Conservation (phyloP, 2,113 vertebrate species). For the Rhinichthys klamathensis region DNA sequence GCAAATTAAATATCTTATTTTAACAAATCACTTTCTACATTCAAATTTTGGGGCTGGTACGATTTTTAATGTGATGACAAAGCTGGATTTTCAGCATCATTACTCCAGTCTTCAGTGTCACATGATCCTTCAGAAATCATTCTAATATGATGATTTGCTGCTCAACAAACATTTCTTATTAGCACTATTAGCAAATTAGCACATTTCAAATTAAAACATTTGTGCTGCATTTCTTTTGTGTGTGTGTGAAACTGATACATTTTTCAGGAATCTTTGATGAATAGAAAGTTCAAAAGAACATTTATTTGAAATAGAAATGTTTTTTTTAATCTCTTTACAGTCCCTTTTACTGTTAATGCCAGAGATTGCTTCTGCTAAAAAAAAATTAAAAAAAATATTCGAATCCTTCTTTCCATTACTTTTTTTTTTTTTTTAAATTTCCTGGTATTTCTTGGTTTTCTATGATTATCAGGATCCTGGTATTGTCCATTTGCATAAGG, state of each 20-base stretch:
- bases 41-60: no score
- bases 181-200: background rate
- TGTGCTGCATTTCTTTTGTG: background rate
- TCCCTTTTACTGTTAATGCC: background rate
- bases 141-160: background rate
- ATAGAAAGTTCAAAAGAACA: background rate
- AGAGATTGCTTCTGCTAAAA: no score
- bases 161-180: background rate
- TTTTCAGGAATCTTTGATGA: background rate
- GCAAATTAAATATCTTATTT: no score
- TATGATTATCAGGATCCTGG: background rate
- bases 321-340: no score
- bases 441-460: background rate
- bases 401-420: background rate
- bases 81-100: no score
- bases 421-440: background rate
- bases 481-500: no score
- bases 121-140: background rate
- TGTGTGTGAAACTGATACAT: background rate
- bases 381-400: no score
- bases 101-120: no score
- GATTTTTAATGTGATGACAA: no score
- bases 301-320: background rate
- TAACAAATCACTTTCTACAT: no score
- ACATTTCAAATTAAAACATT: background rate